Percentiles rank a stretch among this genome's conserved stretches.
Evolutionary conservation across 2,797 vertebrate genomes (phyloP).

Genomic region (Artibeus lituratus): DNA sequence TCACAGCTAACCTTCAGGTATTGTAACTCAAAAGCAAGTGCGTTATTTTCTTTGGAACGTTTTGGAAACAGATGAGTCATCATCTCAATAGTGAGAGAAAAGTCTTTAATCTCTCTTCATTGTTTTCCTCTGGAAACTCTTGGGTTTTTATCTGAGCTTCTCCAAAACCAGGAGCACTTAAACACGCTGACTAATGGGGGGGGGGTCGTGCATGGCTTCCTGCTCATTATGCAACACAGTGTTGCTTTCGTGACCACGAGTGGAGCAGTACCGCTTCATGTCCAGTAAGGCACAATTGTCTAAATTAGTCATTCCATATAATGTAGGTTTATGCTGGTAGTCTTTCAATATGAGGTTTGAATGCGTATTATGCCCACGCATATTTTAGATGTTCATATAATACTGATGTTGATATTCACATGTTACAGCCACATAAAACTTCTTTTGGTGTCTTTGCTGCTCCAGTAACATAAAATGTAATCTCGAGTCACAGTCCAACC

Average conservation of each 20-base stretch:
- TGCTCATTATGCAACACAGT: neutral
- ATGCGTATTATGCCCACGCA: neutral
- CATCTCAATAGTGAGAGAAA: neutral
- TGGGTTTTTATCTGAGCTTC: neutral
- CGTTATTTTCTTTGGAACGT: neutral
- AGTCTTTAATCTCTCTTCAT: neutral
- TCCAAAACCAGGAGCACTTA: neutral
- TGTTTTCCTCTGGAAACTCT: neutral
- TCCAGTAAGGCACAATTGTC: neutral
- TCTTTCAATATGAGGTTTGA: neutral
- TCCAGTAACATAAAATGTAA: neutral
- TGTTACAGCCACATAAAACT: neutral
- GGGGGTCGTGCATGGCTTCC: neutral
- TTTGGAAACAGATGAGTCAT: neutral
- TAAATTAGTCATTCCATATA: neutral
- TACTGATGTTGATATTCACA: neutral
- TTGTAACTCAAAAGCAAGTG: neutral
- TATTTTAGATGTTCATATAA: neutral
- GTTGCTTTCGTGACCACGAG: neutral
- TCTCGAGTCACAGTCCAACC: neutral
- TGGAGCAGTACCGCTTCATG: neutral
- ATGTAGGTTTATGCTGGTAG: neutral
- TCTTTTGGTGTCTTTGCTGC: neutral
- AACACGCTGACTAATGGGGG: neutral
- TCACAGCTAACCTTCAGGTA: neutral